A percentile compares a stretch with the other conserved stretches of the same genome.
phyloP scores from a whole-genome alignment of 2,888 invertebrate species.

The Thereva nobilitata region DNA sequence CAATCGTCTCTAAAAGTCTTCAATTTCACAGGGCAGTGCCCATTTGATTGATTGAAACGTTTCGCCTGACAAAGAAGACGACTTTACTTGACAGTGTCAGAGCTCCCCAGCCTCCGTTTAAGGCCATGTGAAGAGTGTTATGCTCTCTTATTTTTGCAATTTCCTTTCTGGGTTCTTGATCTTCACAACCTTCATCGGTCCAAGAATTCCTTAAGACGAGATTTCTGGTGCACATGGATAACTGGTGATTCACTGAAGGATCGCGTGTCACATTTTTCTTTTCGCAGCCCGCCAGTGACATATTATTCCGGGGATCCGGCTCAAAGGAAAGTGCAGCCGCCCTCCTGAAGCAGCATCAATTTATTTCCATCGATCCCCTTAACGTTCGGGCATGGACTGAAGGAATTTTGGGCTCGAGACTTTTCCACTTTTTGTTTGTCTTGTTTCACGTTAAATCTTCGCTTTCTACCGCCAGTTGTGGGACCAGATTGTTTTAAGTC shows the following conservation, averaged over 20 bases:
- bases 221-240: not conserved
- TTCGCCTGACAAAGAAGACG: constrained; percentile 16
- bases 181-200: not conserved
- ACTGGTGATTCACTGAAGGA: constrained; percentile 13
- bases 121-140: not conserved
- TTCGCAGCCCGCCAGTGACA: no score
- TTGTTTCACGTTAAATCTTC: no score
- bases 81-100: constrained; percentile 25
- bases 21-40: not conserved
- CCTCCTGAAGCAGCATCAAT: no score
- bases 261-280: constrained; percentile 23
- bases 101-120: constrained; percentile 22
- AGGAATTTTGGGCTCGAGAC: no score
- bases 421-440: no score
- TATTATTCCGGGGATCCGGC: no score
- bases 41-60: constrained; percentile 31
- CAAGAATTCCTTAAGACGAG: not conserved
- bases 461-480: no score
- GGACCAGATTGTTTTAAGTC: no score
- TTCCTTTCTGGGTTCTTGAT: constrained; percentile 18
- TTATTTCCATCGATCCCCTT: no score
- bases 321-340: no score
- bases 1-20: no score
- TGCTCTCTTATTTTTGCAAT: constrained; percentile 24
- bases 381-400: no score